Conservation (phyloP, 2,113 vertebrate species). For the Haemorhous mexicanus region DNA sequence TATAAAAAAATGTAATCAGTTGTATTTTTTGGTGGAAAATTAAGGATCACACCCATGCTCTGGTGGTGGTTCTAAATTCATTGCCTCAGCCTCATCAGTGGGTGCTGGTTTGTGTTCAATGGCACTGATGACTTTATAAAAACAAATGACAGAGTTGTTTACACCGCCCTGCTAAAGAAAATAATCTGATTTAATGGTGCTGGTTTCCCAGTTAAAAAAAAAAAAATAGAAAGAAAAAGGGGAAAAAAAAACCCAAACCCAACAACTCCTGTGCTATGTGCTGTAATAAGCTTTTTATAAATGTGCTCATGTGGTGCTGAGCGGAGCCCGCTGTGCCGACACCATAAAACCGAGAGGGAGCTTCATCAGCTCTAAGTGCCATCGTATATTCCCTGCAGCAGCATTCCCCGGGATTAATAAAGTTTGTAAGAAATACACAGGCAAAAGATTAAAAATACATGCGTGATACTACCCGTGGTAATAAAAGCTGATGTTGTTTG, state of each 20-base stretch:
- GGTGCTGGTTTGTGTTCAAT: not conserved
- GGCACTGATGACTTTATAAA: not conserved
- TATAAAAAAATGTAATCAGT: not conserved
- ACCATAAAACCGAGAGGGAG: not conserved
- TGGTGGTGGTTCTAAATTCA: not conserved
- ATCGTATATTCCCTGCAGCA: not conserved
- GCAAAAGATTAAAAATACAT: not conserved
- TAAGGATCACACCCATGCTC: not conserved
- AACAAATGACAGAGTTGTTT: conserved; percentile 28
- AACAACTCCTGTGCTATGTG: not conserved
- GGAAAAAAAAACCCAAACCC: fast-evolving
- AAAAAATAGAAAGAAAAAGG: not conserved
- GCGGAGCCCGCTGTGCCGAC: not conserved
- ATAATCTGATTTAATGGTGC: conserved; percentile 12
- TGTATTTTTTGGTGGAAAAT: not conserved
- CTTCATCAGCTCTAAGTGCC: not conserved
- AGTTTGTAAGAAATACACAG: not conserved
- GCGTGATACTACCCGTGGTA: not conserved
- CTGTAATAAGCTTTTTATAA: conserved; percentile 47
- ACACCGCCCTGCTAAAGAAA: not conserved
- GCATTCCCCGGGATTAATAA: not conserved
- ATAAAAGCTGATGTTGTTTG: not conserved
- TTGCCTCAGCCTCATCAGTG: not conserved
- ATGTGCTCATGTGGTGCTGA: conserved; percentile 9
- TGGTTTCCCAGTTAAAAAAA: not conserved